phyloP scores from a whole-genome alignment of 2,113 vertebrate genomes.

The Elephantulus edwardii region DNA sequence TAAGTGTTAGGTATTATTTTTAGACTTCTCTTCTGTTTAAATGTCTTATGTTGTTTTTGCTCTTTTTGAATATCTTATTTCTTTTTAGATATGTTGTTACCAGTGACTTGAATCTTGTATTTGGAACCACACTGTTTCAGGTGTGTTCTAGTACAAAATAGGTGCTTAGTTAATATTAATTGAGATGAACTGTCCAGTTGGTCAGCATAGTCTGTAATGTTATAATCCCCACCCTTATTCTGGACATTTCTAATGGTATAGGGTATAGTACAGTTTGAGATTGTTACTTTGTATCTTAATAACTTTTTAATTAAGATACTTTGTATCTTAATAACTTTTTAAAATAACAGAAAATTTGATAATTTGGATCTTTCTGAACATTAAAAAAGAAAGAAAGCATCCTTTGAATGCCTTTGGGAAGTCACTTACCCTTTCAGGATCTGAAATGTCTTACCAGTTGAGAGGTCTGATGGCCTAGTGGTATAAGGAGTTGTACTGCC shows the following conservation, averaged over 20 bases:
- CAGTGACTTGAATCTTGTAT: slow-evolving; percentile 1
- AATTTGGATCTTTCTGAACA: slow-evolving; percentile 15
- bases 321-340: no score
- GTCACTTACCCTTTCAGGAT: slow-evolving; percentile 22
- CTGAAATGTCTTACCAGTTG: not conserved
- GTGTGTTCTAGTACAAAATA: not conserved
- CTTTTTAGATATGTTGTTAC: slow-evolving; percentile 17
- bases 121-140: slow-evolving; percentile 9
- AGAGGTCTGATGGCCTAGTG: no score
- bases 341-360: not conserved
- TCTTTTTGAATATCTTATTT: not conserved
- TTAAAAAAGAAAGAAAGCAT: not conserved
- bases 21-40: not conserved
- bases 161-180: not conserved
- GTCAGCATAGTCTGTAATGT: not conserved
- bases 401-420: not conserved
- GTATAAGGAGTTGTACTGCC: no score
- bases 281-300: not conserved
- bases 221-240: not conserved
- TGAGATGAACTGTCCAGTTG: not conserved
- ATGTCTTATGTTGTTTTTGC: slow-evolving; percentile 17
- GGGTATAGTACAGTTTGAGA: not conserved
- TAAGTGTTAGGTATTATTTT: slow-evolving; percentile 10
- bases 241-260: slow-evolving; percentile 6
- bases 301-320: no score